These are phyloP conservation scores for Parauchenoglanis punctatus DNA, from an alignment of 2,797 vertebrate species.

Conservation along the genomic window DNA sequence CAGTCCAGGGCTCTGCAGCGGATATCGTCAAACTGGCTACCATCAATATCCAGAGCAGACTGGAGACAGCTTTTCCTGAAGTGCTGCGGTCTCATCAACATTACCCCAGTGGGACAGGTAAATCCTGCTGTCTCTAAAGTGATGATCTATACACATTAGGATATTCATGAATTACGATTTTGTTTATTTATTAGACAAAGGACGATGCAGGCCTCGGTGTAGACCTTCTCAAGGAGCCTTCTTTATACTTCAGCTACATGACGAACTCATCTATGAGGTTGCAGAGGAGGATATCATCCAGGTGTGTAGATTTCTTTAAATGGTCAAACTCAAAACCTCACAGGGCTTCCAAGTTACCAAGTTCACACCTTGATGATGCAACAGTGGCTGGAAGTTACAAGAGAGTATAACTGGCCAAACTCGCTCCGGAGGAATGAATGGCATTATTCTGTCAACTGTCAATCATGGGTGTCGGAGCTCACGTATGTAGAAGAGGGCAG, in stretches of 20 bases:
- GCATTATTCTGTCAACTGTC: not conserved
- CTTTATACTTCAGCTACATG: slow-evolving; percentile 94
- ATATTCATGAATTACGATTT: slow-evolving; percentile 7
- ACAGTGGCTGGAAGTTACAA: not conserved
- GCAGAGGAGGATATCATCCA: slow-evolving; percentile 87
- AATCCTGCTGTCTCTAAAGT: not conserved
- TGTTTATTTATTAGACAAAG: slow-evolving; percentile 52
- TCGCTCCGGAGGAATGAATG: not conserved
- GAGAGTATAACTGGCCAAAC: not conserved
- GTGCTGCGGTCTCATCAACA: slow-evolving; percentile 83
- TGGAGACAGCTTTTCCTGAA: slow-evolving; percentile 75
- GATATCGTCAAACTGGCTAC: slow-evolving; percentile 97
- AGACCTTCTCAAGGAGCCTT: slow-evolving; percentile 79
- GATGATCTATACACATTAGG: not conserved
- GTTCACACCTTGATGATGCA: not conserved
- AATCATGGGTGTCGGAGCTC: not conserved
- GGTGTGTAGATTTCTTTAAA: slow-evolving; percentile 71
- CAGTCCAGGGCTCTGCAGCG: slow-evolving; percentile 94
- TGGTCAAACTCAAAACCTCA: not conserved
- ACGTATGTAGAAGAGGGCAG: not conserved
- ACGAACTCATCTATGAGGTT: slow-evolving; percentile 95
- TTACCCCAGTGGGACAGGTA: slow-evolving; percentile 61
- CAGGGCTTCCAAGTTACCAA: not conserved
- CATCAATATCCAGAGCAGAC: slow-evolving; percentile 86
- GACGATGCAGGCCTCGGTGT: slow-evolving; percentile 58